Base-by-base conservation (phyloP, 2,888 invertebrate species). In the Linnaemya vulpina region DNA sequence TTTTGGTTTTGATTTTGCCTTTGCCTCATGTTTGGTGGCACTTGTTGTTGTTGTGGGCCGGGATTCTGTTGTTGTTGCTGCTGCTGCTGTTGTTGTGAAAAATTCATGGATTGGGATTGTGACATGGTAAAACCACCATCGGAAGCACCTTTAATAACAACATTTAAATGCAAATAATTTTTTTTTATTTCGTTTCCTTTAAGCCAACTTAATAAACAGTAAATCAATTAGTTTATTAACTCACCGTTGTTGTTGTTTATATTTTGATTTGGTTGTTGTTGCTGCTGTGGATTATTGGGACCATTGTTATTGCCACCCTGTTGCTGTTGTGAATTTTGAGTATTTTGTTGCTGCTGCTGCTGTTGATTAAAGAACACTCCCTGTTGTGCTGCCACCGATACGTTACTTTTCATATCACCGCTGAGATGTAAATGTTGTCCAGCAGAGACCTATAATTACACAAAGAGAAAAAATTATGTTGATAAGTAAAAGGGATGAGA, bases 81-180 rank as follows among this genome's bases (percentile, higher is more conserved):
- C 90, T 96, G 88, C 89, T 95, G 79, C 35, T 79, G 78, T 89
- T 96, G 96, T 90, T 96, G 96, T 35, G 95, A 95, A 92, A 97
- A 97, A 93, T 96, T 97, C 91, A 97, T 96, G 87, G 96, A 96
- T 92, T 97, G 97, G 88, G 96, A 95, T 93, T 97, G 97, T 51
- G 96, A 96, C 91, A 96, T 95, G 55, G 96, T 95, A 91, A 96
- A 96, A 51, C 93, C 93, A 87, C 92, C 92, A 87, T 91, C 92
- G 88, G 90, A 88, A 88, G 91, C 89, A 88, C 90, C 92, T 92
- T 60, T 51, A 68, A 78, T 5, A 30, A 30, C 30, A 4, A 11
- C 70, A 79, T 63, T 62, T 11, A 1, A 15, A 17, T 17, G 11
- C 1, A 17, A n/a, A n/a, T n/a, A n/a, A 15, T 13, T 46, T 3